phyloP scores from a whole-genome alignment of 2,888 invertebrate genomes.

The Euplagia quadripunctaria region DNA sequence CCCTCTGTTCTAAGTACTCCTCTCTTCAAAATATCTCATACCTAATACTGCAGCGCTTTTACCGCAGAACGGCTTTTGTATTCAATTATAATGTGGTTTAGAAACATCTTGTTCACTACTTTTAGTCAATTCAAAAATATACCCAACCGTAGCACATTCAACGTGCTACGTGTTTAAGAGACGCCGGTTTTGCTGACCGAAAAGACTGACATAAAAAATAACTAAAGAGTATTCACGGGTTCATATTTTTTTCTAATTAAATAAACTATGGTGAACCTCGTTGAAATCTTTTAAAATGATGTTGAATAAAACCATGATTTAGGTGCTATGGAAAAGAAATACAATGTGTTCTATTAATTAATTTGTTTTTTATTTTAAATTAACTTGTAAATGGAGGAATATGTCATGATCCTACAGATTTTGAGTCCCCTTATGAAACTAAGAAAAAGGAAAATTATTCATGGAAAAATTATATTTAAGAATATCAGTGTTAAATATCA shows the following conservation, averaged over 20 bases:
- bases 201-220: not conserved
- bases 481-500: no score
- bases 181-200: not conserved
- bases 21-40: constrained; percentile 70
- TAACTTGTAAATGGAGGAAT: no score
- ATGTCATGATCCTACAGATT: no score
- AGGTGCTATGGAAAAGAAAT: no score
- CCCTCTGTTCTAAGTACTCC: constrained; percentile 64
- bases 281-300: not conserved
- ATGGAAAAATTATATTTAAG: no score
- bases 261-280: not conserved
- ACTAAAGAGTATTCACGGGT: not conserved
- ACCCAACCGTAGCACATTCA: not conserved
- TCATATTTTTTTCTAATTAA: not conserved
- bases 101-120: constrained; percentile 30
- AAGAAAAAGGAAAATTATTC: no score
- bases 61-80: constrained; percentile 55
- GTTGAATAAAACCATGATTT: not conserved
- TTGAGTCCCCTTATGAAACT: no score
- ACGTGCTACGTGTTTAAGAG: not conserved
- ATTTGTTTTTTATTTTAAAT: no score
- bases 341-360: no score
- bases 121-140: constrained; percentile 9
- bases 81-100: constrained; percentile 51
- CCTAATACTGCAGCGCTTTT: constrained; percentile 60